phyloP scores from a whole-genome alignment of 2,113 vertebrate species.

The Galemys pyrenaicus region DNA sequence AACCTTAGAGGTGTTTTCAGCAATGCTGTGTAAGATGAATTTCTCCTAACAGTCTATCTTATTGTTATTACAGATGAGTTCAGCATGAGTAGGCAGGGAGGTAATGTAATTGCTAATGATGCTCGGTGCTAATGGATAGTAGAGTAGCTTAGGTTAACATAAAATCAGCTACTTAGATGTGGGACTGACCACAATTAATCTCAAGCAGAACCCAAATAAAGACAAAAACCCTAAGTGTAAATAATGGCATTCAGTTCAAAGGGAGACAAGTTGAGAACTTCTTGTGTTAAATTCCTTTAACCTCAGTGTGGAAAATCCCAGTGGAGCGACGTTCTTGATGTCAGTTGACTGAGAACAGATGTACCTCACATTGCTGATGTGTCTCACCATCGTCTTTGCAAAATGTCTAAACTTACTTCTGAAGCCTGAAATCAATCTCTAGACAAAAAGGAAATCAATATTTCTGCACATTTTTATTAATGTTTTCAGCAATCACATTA shows the following conservation, averaged over 20 bases:
- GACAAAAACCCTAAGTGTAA: neutral
- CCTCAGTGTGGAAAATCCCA: neutral
- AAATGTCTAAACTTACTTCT: slow-evolving; percentile 1
- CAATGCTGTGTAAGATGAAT: slow-evolving; percentile 73
- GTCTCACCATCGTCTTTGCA: neutral
- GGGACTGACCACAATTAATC: slow-evolving; percentile 34
- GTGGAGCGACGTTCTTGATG: neutral
- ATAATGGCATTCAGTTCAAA: neutral
- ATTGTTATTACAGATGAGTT: slow-evolving; percentile 75
- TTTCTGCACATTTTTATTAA: neutral
- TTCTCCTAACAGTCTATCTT: slow-evolving; percentile 70
- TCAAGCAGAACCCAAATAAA: slow-evolving; percentile 51
- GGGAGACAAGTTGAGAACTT: neutral
- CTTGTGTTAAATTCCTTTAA: slow-evolving; percentile 45
- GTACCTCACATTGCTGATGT: neutral
- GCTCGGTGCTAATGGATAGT: neutral
- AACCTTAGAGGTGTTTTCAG: slow-evolving; percentile 47
- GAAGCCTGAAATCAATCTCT: neutral
- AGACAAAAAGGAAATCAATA: neutral
- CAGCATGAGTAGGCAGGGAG: slow-evolving; percentile 38
- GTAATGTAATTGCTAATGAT: neutral
- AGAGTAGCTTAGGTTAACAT: slow-evolving; percentile 50
- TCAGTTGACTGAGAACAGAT: neutral
- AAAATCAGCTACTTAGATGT: slow-evolving; percentile 14
- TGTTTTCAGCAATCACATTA: neutral